Conservation (phyloP, 2,888 invertebrate genomes). For the Trypoxylon attenuatum region DNA sequence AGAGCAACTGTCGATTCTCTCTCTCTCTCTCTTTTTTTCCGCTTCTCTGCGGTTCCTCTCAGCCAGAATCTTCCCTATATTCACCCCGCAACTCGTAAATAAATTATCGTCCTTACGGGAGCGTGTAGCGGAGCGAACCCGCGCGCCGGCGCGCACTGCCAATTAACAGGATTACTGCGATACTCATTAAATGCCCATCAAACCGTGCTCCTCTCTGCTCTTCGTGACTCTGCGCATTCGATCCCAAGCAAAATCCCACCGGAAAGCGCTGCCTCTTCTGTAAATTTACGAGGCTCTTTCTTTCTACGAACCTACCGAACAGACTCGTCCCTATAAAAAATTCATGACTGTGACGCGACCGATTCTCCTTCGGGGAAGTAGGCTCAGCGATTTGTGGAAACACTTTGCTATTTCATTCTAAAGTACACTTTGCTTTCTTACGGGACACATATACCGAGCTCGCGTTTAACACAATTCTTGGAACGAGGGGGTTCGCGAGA, state of each 20-base stretch:
- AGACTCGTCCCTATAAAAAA: slow-evolving; percentile 44
- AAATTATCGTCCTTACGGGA: slow-evolving; percentile 36
- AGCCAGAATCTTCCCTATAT: neutral
- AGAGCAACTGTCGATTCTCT: slow-evolving; percentile 32
- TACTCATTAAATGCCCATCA: neutral
- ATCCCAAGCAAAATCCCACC: neutral
- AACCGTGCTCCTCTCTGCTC: neutral
- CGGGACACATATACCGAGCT: neutral
- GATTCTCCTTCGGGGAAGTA: slow-evolving; percentile 19
- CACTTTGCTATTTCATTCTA: too few relatives aligned
- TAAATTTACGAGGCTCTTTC: slow-evolving; percentile 31
- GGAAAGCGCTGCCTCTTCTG: slow-evolving; percentile 20
- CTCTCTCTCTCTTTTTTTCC: neutral
- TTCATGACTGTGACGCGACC: slow-evolving; percentile 47
- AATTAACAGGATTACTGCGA: neutral
- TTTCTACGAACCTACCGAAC: slow-evolving; percentile 24
- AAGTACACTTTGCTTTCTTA: neutral
- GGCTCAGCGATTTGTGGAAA: slow-evolving; percentile 24
- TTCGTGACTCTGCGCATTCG: neutral
- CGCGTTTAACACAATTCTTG: neutral
- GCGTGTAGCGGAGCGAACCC: neutral
- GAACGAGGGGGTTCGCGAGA: neutral
- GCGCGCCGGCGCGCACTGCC: neutral
- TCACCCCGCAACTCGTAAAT: slow-evolving; percentile 40
- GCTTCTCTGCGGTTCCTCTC: slow-evolving; percentile 22